phyloP scores from a whole-genome alignment of 2,797 vertebrate genomes.

The Champsocephalus gunnari region DNA sequence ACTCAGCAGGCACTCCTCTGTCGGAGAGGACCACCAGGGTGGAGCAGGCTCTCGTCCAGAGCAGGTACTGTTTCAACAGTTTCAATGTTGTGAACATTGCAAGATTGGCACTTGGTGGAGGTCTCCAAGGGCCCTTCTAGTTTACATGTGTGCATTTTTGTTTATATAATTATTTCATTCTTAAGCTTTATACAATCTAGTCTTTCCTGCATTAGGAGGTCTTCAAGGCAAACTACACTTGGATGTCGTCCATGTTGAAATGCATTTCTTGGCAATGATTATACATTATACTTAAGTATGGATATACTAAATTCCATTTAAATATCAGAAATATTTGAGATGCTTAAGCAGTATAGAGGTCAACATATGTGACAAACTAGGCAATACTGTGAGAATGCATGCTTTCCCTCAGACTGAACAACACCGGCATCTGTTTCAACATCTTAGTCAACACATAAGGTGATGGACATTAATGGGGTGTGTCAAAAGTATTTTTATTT shows the following conservation, averaged over 20 bases:
- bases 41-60: constrained; percentile 93
- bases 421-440: neutral
- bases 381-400: neutral
- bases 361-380: neutral
- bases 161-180: neutral
- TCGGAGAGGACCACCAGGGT: constrained; percentile 88
- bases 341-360: neutral
- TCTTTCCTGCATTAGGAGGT: neutral
- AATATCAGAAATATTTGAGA: neutral
- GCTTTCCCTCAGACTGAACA: neutral
- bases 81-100: no score
- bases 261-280: neutral
- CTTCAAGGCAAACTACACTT: neutral
- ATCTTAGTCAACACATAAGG: constrained; percentile 1
- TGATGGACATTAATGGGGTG: neutral
- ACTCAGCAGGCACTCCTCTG: constrained; percentile 80
- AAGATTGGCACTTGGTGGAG: no score
- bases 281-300: neutral
- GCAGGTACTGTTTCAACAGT: constrained; percentile 83
- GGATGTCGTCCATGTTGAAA: neutral
- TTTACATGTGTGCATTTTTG: neutral
- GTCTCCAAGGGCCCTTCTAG: no score
- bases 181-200: neutral
- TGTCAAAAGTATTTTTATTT: constrained; percentile 7
- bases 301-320: neutral